These are phyloP conservation scores for Leptonema lineaticorne DNA, from an alignment of 1,140 invertebrate genomes.

Conservation along the genomic window DNA sequence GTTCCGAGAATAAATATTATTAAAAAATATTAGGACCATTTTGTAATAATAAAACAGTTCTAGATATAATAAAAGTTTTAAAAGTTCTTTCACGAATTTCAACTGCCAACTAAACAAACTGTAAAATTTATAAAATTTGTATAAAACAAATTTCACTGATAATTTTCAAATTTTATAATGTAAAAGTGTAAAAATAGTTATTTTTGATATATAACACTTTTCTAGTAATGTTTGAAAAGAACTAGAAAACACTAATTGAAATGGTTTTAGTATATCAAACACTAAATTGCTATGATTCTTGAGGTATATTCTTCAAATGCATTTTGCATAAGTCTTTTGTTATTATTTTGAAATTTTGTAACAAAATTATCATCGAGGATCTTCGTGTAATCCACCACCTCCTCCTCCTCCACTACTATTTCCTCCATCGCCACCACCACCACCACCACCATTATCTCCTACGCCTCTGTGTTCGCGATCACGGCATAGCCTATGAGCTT, in stretches of 20 bases:
- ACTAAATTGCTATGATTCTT: background rate
- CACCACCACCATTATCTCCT: constrained; percentile 7
- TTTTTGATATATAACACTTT: background rate
- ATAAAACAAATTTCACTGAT: no score
- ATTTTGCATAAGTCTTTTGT: background rate
- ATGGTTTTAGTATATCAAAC: background rate
- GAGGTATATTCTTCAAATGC: background rate
- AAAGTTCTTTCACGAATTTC: no score
- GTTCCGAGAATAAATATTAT: no score
- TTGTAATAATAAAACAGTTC: no score
- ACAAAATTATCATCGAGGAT: constrained; percentile 8
- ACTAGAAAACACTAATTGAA: background rate
- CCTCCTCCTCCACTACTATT: constrained; percentile 33
- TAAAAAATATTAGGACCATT: no score
- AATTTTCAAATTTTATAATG: no score
- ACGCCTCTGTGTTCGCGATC: constrained; percentile 48
- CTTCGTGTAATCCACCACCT: background rate
- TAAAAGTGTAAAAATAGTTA: no score
- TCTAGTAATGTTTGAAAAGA: background rate
- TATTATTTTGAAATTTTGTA: background rate
- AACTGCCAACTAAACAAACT: no score
- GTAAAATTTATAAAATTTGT: no score
- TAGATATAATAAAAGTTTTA: no score
- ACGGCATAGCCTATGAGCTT: constrained; percentile 68
- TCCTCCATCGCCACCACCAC: constrained; percentile 56